Base-by-base conservation (phyloP, 2,797 vertebrate genomes). In the Catharus ustulatus region DNA sequence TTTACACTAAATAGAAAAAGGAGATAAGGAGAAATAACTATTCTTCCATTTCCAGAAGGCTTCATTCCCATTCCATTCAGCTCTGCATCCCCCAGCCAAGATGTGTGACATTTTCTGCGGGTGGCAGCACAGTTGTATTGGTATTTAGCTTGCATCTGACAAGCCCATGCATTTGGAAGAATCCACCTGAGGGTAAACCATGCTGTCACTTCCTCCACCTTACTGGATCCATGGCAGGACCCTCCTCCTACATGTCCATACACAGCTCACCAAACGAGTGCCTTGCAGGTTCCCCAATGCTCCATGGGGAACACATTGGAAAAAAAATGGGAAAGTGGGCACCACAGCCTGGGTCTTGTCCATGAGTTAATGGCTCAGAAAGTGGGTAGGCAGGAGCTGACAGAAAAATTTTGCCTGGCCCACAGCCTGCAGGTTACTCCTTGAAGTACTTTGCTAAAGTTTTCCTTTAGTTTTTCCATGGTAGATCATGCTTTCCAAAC, bases 211-310 rank as follows among this genome's bases (percentile, higher is more conserved):
- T 79, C 12, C 45, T 42, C 23, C 19, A 55, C 3, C 2, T 29
- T 4, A 20, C 0, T 23, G n/a, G 20, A 43, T 16, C 21, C 13
- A 29, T 0, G 3, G 46, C 36, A 69, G 59, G 16, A 87, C 34
- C 0, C 2, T 19, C 23, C 55, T 66, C 67, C 40, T 40, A 3
- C 1, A 0, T 0, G 4, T 67, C 43, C 12, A 8, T 1, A 15
- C 15, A 11, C 0, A 0, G 46, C 17, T 79, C 51, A 66, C 19
- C 49, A 34, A 27, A 58, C 5, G 3, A 76, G 43, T 22, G 32
- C 13, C n/a, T 51, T 66, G 22, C 43, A 51, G 21, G 24, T 45
- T 42, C 32, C 29, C 29, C 15, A 69, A 3, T 13, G 12, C 21
- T 36, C n/a, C 57, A 45, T 3, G 29, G 3, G 2, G 10, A 34